A percentile compares a stretch with the other conserved stretches of the same genome.
Evolutionary conservation across 2,113 vertebrate genomes (phyloP).

Genomic region (Willisornis vidua): DNA sequence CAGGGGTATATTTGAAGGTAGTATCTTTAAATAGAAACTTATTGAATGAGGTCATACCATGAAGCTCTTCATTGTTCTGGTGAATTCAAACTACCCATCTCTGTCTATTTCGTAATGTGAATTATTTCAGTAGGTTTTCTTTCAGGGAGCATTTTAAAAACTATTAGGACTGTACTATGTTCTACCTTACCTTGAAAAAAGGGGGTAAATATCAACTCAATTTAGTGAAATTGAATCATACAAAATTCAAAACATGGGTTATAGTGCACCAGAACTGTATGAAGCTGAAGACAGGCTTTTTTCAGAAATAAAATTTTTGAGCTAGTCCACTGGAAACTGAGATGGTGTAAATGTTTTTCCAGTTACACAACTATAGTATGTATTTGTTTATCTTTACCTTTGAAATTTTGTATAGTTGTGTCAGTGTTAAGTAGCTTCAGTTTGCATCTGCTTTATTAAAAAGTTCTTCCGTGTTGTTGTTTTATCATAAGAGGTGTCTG

Average conservation of each 20-base stretch:
- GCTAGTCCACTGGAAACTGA: neutral
- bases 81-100: neutral
- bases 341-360: neutral
- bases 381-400: neutral
- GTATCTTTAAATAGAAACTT: neutral
- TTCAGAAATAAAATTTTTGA: neutral
- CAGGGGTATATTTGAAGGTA: neutral
- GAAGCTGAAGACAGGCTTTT: neutral
- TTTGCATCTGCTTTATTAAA: neutral
- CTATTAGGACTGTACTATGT: neutral
- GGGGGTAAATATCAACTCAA: accelerated
- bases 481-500: neutral
- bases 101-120: neutral
- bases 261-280: neutral
- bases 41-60: neutral
- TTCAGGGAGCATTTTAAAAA: neutral
- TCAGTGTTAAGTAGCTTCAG: neutral
- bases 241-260: neutral
- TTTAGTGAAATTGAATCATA: neutral
- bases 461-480: neutral
- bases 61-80: neutral
- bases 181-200: neutral
- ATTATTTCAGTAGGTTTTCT: neutral
- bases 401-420: neutral
- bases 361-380: neutral